Evolutionary conservation across 2,113 vertebrate species (phyloP), one percentile per base, ranked within the genome.

Genomic region (Phrynosoma platyrhinos): DNA sequence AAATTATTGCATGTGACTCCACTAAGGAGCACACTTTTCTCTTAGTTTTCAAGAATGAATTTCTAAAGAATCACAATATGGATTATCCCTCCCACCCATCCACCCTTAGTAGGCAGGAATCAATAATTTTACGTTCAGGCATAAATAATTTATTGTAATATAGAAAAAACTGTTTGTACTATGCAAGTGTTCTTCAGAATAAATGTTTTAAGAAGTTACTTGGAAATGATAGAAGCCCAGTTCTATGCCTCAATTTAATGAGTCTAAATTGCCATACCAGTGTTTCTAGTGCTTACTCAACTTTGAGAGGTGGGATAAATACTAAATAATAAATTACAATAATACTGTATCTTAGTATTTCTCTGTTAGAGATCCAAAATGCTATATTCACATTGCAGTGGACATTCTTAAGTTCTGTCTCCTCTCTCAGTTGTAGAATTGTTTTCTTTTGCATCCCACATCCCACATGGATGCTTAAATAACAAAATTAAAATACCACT

Each of bases 91-190:
- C 84, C 74, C 32, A 53, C 36, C 36, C 36, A 36, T 47, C 47
- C 47, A 5, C 47, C 5, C 23, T 66, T 87, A 87, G 76, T 79
- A 66, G 83, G 85, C 78, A 83, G 68, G 58, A 86, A 85, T 90
- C 36, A 85, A 80, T 53, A 30, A 12, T 20, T 89, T 80, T 83
- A 86, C 87, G 87, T 71, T 90, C 5, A 90, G 25, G 69, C 77
- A 87, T 91, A 74, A 87, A 30, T 83, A 85, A 93, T 77, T 84
- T 92, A 88, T 84, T 66, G 12, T 72, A 62, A 74, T 30, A 81
- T 62, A 83, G 72, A 80, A 90, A 90, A 89, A 52, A 88, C 88
- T 52, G 87, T 83, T 88, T 52, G 58, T 58, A 40, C 75, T 32
- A 55, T 42, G 82, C 75, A 79, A 93, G 88, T 93, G 88, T 87